Evolutionary conservation across 1,140 invertebrate species (phyloP).

Genomic region (Neodiprion virginianus): DNA sequence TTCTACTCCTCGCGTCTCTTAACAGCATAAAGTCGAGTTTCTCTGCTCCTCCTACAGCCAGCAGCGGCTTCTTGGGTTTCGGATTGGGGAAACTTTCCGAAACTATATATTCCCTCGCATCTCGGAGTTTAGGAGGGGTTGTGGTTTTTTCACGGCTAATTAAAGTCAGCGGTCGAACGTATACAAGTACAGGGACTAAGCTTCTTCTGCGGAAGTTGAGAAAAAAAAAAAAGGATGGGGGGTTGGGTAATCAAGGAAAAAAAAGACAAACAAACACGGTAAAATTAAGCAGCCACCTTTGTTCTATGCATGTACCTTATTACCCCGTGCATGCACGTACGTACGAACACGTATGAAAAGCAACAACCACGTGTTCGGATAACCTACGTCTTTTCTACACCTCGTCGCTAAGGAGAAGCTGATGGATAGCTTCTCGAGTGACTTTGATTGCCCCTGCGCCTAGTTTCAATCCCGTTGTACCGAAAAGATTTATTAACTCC

Average conservation of each 20-base stretch:
- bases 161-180: neutral
- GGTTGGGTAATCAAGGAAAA: no score
- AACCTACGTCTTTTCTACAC: no score
- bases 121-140: neutral
- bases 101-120: neutral
- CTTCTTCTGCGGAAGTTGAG: no score
- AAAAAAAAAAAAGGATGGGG: no score
- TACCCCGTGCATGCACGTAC: no score
- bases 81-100: neutral
- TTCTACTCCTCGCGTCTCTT: neutral
- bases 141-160: constrained; percentile 5
- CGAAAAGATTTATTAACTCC: neutral
- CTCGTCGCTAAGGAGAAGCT: no score
- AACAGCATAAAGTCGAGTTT: neutral
- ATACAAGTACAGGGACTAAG: neutral
- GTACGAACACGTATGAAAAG: no score
- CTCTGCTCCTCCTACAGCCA: neutral
- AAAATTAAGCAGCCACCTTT: no score
- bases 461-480: neutral
- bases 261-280: no score
- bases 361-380: no score
- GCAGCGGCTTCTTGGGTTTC: neutral
- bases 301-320: no score
- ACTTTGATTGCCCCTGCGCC: neutral
- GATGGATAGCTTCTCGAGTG: neutral